These are phyloP conservation scores for Rotaria magnacalcarata DNA, from an alignment of 2,888 invertebrate species.

Conservation along the genomic window DNA sequence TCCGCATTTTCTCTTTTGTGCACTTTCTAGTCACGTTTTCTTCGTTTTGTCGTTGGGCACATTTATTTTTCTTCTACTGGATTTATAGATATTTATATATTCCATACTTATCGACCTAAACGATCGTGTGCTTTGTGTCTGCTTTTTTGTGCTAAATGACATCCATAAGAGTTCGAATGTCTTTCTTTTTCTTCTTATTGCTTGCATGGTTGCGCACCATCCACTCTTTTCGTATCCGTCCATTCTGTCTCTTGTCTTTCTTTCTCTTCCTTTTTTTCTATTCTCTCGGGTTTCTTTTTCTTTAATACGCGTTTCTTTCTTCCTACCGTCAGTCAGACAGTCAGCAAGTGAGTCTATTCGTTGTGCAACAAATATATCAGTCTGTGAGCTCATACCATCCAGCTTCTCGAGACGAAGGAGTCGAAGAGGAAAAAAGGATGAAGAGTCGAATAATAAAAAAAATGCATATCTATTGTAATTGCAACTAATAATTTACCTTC, in stretches of 20 bases:
- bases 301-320: background rate
- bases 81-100: background rate
- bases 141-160: background rate
- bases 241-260: background rate
- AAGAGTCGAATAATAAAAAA: background rate
- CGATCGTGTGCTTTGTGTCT: background rate
- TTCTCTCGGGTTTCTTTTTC: background rate
- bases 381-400: background rate
- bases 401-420: background rate
- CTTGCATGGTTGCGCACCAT: slow-evolving; percentile 15
- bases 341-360: background rate
- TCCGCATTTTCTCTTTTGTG: background rate
- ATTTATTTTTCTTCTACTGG: background rate
- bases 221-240: slow-evolving; percentile 5
- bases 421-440: slow-evolving; percentile 18
- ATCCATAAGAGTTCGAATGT: background rate
- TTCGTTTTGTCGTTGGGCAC: background rate
- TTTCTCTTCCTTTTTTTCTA: background rate
- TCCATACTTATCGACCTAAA: background rate
- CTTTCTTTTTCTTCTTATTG: background rate
- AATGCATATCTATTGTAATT: background rate
- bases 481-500: background rate
- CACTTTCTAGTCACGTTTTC: background rate
- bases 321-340: background rate
- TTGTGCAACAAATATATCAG: background rate